Evolutionary conservation across 1,140 invertebrate species (phyloP), one percentile per base, ranked within the genome.

Genomic region (Manduca sexta): DNA sequence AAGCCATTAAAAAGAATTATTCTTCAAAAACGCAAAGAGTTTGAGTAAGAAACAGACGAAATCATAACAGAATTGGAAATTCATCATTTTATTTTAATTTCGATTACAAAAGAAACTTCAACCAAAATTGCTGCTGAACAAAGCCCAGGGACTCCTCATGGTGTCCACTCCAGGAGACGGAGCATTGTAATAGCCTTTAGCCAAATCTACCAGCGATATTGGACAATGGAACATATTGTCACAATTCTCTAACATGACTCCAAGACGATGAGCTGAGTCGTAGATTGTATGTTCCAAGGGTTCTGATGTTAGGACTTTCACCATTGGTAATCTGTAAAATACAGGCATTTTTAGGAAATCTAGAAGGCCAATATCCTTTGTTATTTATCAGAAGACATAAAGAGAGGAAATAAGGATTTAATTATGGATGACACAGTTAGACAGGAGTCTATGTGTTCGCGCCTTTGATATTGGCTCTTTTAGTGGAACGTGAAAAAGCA

Each of bases 161-260:
- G 57, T 52, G 26, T 78, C 69, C 1, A 66, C 30, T 4, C 56
- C 62, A 0, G 81, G 69, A 1, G 79, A 64, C 0, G 81, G 75
- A 11, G 84, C 84, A 58, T 89, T 89, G 67, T 93, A 93, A 75
- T 90, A 90, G 14, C 92, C 92, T 52, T 92, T 87, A 14, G 91
- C 91, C 81, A 92, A 88, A 75, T 93, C 92, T 43, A 94, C 88
- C 49, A 94, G 74, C 10, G 92, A 93, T 48, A 94, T 88, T 13
- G 89, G 88, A 75, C 92, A 94, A 38, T 87, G 73, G 71, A 90
- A 94, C 50, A 87, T 45, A 8, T 30, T 82, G 10, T 85, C 76
- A 62, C 92, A 94, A 40, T 89, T 81, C 26, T 75, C 72, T 67
- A 78, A 56, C 65, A 77, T 69, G 69, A 64, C 58, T 60, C 91